phyloP scores from a whole-genome alignment of 2,113 vertebrate species.

The Nibea albiflora region DNA sequence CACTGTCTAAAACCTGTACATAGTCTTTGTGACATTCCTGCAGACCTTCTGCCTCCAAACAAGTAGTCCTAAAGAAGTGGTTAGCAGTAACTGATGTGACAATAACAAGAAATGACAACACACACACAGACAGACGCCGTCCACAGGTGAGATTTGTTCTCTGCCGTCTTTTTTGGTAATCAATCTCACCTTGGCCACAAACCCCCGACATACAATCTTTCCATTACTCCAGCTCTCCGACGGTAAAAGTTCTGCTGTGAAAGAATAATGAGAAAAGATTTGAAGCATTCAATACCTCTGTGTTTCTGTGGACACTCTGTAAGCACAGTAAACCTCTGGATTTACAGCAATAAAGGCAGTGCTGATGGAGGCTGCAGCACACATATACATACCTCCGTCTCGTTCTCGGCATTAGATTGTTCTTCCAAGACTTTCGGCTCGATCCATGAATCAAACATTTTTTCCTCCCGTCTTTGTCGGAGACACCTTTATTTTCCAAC shows the following conservation, averaged over 20 bases:
- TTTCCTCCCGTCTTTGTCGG: slow-evolving; percentile 23
- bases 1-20: too few relatives aligned
- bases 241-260: neutral
- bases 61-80: too few relatives aligned
- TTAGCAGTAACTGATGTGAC: too few relatives aligned
- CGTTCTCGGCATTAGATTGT: slow-evolving; percentile 34
- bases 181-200: neutral
- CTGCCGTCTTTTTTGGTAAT: neutral
- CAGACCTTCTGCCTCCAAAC: too few relatives aligned
- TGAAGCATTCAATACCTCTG: neutral
- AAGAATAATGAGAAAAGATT: slow-evolving; percentile 13
- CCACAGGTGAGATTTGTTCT: too few relatives aligned
- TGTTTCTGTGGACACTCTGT: neutral
- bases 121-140: too few relatives aligned
- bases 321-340: slow-evolving; percentile 28
- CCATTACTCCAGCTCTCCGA: neutral
- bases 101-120: too few relatives aligned
- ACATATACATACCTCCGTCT: neutral
- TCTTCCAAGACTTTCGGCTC: slow-evolving; percentile 51
- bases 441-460: slow-evolving; percentile 59
- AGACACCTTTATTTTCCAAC: slow-evolving; percentile 50
- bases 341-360: neutral
- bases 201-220: neutral
- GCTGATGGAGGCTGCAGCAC: neutral
- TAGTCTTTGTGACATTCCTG: too few relatives aligned